Evolutionary conservation across 1,140 invertebrate species (phyloP), one percentile per base, ranked within the genome.

Genomic region (Leucophenga varia): DNA sequence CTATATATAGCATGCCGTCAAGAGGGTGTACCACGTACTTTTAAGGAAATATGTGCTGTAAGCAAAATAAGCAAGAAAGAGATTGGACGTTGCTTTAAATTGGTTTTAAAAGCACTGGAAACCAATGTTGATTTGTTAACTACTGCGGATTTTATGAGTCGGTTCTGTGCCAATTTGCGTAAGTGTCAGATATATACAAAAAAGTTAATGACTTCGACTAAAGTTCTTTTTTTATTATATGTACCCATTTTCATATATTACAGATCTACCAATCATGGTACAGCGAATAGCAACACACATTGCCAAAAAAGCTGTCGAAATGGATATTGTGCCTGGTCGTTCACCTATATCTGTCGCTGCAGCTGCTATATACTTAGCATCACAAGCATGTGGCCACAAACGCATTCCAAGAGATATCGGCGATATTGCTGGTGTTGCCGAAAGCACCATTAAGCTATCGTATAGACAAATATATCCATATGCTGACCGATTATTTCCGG

Each of bases 341-440:
- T 98, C 95, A 56, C 97, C 97, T 0, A 98, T 99, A 56, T 99
- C 96, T 1, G 95, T 99, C 2, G 94, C 97, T 1, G 97, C 97
- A 22, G 97, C 97, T 37, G 96, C 97, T 37, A 99, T 99, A 65
- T 99, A 99, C 70, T 98, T 99, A 95, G 97, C 97, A 1, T 97
- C 94, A 31, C 93, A 96, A 78, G 93, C 95, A 4, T 97, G 95
- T 1, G 93, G 93, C 57, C 89, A 93, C 54, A 98, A 97, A 76
- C 86, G 90, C 57, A 93, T 90, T 38, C 93, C 96, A 72, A 97
- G 97, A 76, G 97, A 99, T 76, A 99, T 99, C 64, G 95, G 96
- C 3, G 96, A 99, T 61, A 96, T 98, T 54, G 95, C 97, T 39
- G 96, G 97, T 51, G 97, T 98, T 2, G 97, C 97, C 2, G 97